A percentile compares a stretch with the other conserved stretches of the same genome.
Conservation (phyloP, 2,113 vertebrate species). For the Nyctibius bracteatus region DNA sequence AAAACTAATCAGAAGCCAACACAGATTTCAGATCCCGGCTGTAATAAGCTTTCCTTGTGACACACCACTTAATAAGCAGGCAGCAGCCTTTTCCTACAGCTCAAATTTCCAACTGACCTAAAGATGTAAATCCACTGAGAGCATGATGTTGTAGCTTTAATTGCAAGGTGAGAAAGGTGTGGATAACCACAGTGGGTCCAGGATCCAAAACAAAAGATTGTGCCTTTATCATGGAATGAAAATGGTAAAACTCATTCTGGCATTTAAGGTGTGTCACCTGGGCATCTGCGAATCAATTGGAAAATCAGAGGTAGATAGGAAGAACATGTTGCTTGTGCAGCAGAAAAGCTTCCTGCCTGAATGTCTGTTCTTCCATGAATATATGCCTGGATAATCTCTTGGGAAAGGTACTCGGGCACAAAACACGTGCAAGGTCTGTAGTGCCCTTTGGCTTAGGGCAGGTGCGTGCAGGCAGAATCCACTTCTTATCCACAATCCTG, state of each 20-base stretch:
- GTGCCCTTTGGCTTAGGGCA: neutral
- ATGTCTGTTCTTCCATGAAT: neutral
- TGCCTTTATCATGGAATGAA: neutral
- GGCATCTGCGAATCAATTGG: neutral
- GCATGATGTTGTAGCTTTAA: neutral
- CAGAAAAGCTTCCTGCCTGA: neutral
- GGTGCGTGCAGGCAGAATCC: neutral
- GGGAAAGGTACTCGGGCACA: neutral
- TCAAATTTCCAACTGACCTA: neutral
- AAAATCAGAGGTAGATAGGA: neutral
- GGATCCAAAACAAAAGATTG: neutral
- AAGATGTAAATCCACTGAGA: neutral
- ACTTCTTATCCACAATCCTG: fast-evolving
- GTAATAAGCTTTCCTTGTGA: constrained; percentile 26
- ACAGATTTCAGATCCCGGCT: neutral
- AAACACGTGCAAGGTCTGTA: fast-evolving
- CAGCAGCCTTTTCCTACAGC: neutral
- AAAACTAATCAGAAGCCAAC: constrained; percentile 40
- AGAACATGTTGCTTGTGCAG: neutral
- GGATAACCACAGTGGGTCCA: neutral
- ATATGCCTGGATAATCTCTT: neutral
- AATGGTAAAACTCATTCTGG: neutral
- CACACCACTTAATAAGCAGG: neutral
- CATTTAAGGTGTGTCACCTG: too few species aligned
- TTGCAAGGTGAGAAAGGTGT: neutral